A percentile compares a stretch with the other conserved stretches of the same genome.
Conservation (phyloP, 1,140 invertebrate genomes). For the Pachypeltis micranthus region DNA sequence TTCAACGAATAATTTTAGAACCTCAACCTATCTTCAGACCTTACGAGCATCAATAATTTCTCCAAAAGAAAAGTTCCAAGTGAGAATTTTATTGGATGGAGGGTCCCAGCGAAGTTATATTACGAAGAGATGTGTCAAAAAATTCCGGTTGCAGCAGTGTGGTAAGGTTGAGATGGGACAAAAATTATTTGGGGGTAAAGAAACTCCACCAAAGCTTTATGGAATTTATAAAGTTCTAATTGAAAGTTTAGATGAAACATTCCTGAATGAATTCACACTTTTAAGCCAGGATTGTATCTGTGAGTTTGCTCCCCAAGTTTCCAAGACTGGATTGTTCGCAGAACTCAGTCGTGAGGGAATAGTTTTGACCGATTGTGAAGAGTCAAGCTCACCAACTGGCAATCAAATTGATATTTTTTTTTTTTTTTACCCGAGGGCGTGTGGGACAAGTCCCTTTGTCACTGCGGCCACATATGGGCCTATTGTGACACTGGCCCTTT, state of each 20-base stretch:
- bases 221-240: neutral
- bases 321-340: neutral
- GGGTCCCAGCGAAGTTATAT: neutral
- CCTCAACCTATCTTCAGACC: neutral
- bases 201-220: neutral
- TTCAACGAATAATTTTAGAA: neutral
- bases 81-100: neutral
- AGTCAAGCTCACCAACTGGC: too few species aligned
- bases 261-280: neutral
- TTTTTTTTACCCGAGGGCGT: too few species aligned
- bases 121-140: neutral
- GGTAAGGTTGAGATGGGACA: neutral
- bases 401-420: too few species aligned
- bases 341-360: neutral
- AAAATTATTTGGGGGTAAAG: neutral
- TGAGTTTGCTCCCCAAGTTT: neutral
- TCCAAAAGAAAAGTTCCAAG: neutral
- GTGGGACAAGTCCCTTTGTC: too few species aligned
- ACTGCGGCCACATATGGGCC: too few species aligned
- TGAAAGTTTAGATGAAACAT: neutral
- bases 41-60: neutral
- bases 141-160: neutral
- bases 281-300: neutral
- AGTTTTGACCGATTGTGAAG: neutral
- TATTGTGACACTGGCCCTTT: too few species aligned